Evolutionary conservation across 1,140 invertebrate genomes (phyloP), one percentile per base, ranked within the genome.

Genomic region (Drosophila subobscura): DNA sequence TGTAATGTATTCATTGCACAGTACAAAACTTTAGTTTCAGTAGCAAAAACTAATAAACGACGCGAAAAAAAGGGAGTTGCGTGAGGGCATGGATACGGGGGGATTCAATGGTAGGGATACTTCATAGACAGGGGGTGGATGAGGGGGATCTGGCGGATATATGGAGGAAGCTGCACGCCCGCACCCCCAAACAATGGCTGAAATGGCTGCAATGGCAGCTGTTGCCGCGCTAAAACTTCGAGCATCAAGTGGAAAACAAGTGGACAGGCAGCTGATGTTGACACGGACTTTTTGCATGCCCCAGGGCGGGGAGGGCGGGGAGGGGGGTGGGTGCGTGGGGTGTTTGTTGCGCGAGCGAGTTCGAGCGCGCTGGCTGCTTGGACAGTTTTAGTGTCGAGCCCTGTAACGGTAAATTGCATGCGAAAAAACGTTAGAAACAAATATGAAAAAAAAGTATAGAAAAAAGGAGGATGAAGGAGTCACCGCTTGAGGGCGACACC

Each of bases 201-300:
- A 54, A 49, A 63, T 57, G 59, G 29, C 29, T 33, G 29, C 57
- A 49, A 63, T 57, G 59, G 74, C 81, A 86, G 70, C 83, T 88
- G 81, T 53, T 56, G 64, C 71, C 58, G 49, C 25, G 49, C 46
- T 47, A 50, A 86, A 88, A 86, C 64, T 88, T 86, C 61, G 70
- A 61, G 74, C 83, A 88, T 88, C 83, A 83, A 86, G 78, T 88
- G 78, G 54, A 66, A 83, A 86, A 79, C 78, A 83, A 86, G 66
- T 88, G 83, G 78, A 72, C 83, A 74, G 59, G 63, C 78, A 86
- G 61, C 81, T 86, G 81, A 67, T 88, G 78, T 76, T 86, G 81
- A 77, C 81, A 81, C 37, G 72, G 63, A 41, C 33, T 41, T 67
- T 22, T 42, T 33, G 8, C 5, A 44, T 25, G 3, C 33, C 12